A percentile compares a stretch with the other conserved stretches of the same genome.
These are phyloP conservation scores for Danaus plexippus DNA, from an alignment of 1,140 invertebrate genomes.

Conservation along the genomic window DNA sequence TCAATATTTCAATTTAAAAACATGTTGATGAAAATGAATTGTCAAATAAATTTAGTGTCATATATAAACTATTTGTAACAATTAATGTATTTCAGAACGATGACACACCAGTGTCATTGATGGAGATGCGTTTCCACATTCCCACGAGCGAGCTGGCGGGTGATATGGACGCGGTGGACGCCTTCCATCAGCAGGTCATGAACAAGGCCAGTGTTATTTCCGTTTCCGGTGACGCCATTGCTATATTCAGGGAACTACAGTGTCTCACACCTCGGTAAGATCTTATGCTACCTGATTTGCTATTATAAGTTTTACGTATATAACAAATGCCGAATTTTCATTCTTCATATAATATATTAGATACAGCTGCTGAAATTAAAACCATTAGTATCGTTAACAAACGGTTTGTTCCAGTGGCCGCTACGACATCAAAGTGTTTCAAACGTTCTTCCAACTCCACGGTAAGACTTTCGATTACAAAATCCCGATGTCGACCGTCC, in stretches of 20 bases:
- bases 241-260: constrained; percentile 96
- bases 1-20: too few species aligned
- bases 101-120: constrained; percentile 95
- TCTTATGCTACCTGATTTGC: not conserved
- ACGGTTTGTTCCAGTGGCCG: constrained; percentile 84
- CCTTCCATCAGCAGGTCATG: constrained; percentile 96
- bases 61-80: constrained; percentile 3
- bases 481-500: constrained; percentile 96
- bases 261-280: constrained; percentile 96
- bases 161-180: constrained; percentile 92
- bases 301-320: not conserved
- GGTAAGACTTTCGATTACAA: constrained; percentile 99
- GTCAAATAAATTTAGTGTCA: not conserved
- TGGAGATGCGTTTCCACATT: constrained; percentile 99
- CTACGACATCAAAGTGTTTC: constrained; percentile 99
- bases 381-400: constrained; percentile 4
- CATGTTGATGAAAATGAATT: too few species aligned
- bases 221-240: constrained; percentile 97
- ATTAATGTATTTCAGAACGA: constrained; percentile 82
- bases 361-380: too few species aligned
- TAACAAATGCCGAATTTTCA: not conserved
- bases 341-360: too few species aligned
- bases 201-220: constrained; percentile 98
- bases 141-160: constrained; percentile 87
- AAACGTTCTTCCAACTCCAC: constrained; percentile 97